Conservation (phyloP, 2,797 vertebrate species). For the Myiothlypis chrysogaster region DNA sequence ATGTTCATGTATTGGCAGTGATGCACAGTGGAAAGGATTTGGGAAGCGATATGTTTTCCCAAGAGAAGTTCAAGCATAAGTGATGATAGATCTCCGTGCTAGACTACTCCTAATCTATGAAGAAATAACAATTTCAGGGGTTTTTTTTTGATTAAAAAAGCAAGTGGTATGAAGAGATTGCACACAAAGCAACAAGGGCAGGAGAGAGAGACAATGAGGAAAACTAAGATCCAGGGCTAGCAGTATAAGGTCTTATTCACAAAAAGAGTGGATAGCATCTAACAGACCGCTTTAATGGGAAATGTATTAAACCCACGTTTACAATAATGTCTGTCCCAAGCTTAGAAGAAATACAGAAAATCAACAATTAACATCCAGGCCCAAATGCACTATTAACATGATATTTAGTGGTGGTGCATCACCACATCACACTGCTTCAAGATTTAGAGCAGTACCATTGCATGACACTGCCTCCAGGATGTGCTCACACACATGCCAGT, state of each 20-base stretch:
- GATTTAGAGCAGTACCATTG: neutral
- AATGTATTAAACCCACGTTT: neutral
- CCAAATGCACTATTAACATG: neutral
- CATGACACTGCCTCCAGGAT: no score
- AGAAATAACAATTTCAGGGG: neutral
- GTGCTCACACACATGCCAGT: no score
- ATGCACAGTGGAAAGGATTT: neutral
- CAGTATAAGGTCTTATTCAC: neutral
- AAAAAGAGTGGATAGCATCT: neutral
- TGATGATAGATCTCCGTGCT: neutral
- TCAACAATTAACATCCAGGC: neutral
- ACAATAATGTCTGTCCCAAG: neutral
- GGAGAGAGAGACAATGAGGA: neutral
- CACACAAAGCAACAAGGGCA: neutral
- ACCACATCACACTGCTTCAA: neutral
- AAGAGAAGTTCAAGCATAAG: neutral
- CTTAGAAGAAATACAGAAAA: neutral
- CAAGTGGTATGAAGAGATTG: neutral
- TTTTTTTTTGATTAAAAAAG: neutral
- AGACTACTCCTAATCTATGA: neutral
- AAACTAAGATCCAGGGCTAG: neutral
- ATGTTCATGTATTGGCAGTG: neutral
- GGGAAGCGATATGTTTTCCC: neutral
- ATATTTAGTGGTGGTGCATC: neutral
- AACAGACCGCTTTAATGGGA: neutral